Conservation (phyloP, 2,888 invertebrate species). For the Biston betularia region DNA sequence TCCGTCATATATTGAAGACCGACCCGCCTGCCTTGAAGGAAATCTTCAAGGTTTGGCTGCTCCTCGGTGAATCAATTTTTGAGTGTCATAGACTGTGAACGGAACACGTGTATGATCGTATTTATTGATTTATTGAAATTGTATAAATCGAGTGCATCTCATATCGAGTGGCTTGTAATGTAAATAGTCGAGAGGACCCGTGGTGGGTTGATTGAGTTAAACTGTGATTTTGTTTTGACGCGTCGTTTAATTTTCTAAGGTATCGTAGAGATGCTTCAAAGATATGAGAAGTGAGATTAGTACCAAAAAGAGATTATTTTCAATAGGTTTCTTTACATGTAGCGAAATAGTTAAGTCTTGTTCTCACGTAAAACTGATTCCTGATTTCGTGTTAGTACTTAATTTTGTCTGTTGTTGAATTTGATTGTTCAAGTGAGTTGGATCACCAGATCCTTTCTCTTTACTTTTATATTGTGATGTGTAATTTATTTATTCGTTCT, state of each 20-base stretch:
- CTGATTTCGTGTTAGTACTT: constrained; percentile 54
- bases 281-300: constrained; percentile 81
- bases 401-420: constrained; percentile 69
- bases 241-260: constrained; percentile 67
- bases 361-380: constrained; percentile 45
- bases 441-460: constrained; percentile 51
- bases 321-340: constrained; percentile 69
- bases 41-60: constrained; percentile 65
- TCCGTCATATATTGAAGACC: constrained; percentile 90
- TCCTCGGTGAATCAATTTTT: constrained; percentile 40
- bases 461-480: constrained; percentile 56
- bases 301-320: constrained; percentile 85
- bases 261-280: constrained; percentile 65
- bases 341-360: constrained; percentile 64
- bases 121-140: constrained; percentile 72
- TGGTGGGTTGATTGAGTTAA: constrained; percentile 65
- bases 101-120: constrained; percentile 60
- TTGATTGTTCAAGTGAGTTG: constrained; percentile 62
- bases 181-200: constrained; percentile 66
- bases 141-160: constrained; percentile 67
- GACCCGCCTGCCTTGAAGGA: constrained; percentile 76
- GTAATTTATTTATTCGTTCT: constrained; percentile 79
- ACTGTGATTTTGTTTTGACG: constrained; percentile 82
- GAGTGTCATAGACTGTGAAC: constrained; percentile 70
- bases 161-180: constrained; percentile 80